Evolutionary conservation across 2,888 invertebrate species (phyloP).

Genomic region (Noctuana brunneofusca): DNA sequence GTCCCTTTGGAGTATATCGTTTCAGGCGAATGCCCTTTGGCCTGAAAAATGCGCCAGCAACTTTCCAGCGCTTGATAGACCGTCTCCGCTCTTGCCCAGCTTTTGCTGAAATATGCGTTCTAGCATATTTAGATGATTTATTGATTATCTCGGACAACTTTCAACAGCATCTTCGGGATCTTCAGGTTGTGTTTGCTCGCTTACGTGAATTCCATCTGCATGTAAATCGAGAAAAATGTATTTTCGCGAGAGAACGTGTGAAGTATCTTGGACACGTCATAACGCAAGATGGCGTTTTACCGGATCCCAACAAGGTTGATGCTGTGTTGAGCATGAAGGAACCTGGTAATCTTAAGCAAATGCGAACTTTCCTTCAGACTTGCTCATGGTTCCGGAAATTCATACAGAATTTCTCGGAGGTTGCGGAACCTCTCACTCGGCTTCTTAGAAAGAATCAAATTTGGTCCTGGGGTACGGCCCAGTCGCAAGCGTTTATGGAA

Average conservation of each 20-base stretch:
- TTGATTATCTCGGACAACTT: not conserved
- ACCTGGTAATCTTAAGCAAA: not conserved
- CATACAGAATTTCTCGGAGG: not conserved
- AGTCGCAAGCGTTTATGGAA: not conserved
- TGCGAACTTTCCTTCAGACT: not conserved
- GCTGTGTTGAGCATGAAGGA: not conserved
- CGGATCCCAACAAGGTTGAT: not conserved
- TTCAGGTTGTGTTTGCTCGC: not conserved
- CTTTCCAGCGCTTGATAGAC: not conserved
- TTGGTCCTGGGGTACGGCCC: not conserved
- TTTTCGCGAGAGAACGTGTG: not conserved
- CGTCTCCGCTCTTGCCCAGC: not conserved
- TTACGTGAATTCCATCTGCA: not conserved
- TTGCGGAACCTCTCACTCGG: not conserved
- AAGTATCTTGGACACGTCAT: not conserved
- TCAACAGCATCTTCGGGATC: not conserved
- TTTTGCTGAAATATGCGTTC: not conserved
- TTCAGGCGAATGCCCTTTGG: not conserved
- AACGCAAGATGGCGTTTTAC: not conserved
- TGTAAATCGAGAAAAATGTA: not conserved
- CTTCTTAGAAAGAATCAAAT: not conserved
- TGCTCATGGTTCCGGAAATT: not conserved
- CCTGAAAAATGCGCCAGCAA: not conserved
- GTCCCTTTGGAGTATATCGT: not conserved
- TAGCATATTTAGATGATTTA: not conserved